Evolutionary conservation across 64 coral and sea anemone genomes (phyloP), one percentile per base, ranked within the genome.

Genomic region (Actinia equina): DNA sequence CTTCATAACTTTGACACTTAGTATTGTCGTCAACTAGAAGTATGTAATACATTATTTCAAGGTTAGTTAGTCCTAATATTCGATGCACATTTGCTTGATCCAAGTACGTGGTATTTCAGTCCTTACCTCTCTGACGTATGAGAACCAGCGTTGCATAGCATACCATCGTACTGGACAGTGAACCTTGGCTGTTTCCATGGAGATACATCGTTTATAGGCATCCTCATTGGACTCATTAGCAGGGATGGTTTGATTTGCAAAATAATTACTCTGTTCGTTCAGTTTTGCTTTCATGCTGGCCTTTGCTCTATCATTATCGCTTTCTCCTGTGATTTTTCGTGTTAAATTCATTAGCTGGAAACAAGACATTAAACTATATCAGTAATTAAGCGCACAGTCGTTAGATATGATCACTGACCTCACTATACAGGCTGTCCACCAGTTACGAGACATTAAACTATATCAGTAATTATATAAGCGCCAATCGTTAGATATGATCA

Each of bases 191-290:
- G 44, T 77, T 17, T 91, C 20, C 16, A 81, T 56, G 25, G 43
- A 63, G 58, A 43, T 80, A 52, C 89, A 91, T 19, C 77, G 19
- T 37, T 53, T 81, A 37, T 91, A 74, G 17, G 89, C 89, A 2
- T 91, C 86, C 1, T 43, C 26, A 44, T 91, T 84, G 79, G 89
- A 91, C 22, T 91, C 89, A 16, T 91, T 87, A 17, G 71, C 76
- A 17, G 89, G 89, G 41, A 91, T 91, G 1, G 23, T 49, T 43
- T 17, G 59, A 64, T 63, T 27, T 13, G 76, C 61, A 71, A 86
- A 91, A 27, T 62, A 87, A 54, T 86, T 77, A 41, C 59, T 87
- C 9, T 51, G 19, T 8, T 23, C 26, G 6, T 69, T 81, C 5
- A 91, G 77, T 43, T 80, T 54, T 1, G 43, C 17, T 26, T 51